A percentile compares a stretch with the other conserved stretches of the same genome.
These are phyloP conservation scores for Machimus rusticus DNA, from an alignment of 2,888 invertebrate genomes.

Conservation along the genomic window DNA sequence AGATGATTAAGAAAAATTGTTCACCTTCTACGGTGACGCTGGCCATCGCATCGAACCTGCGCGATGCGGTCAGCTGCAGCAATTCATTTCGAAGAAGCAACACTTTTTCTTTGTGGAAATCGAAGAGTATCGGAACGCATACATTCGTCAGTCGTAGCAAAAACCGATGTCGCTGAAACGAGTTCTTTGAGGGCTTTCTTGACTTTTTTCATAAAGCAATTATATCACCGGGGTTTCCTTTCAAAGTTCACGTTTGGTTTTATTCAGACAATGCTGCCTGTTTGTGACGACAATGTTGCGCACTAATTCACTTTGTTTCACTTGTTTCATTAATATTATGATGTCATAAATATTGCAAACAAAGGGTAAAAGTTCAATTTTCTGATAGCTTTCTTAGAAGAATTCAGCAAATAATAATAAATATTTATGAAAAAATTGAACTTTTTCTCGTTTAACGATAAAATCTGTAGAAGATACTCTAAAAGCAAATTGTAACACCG, in stretches of 20 bases:
- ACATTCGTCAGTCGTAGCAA: not conserved
- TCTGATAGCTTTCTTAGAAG: not conserved
- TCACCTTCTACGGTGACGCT: not conserved
- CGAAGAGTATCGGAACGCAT: constrained; percentile 5
- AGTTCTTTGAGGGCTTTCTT: not conserved
- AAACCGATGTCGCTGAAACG: not conserved
- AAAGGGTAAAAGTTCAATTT: not conserved
- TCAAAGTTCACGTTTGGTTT: not conserved
- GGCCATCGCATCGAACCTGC: not conserved
- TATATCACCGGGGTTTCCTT: not conserved
- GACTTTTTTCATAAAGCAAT: not conserved
- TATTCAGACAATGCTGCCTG: not conserved
- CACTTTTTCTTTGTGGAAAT: not conserved
- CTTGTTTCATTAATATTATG: not conserved
- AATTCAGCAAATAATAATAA: not conserved
- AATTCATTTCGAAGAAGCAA: not conserved
- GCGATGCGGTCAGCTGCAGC: not conserved
- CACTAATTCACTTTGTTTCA: too few species aligned
- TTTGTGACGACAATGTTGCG: not conserved
- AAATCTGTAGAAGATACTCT: not conserved
- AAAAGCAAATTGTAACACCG: not conserved
- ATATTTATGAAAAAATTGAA: not conserved
- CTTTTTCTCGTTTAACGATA: not conserved
- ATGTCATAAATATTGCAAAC: not conserved
- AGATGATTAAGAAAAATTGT: constrained; percentile 4